These are phyloP conservation scores for Orgyia antiqua DNA, from an alignment of 2,888 invertebrate genomes.

Conservation along the genomic window DNA sequence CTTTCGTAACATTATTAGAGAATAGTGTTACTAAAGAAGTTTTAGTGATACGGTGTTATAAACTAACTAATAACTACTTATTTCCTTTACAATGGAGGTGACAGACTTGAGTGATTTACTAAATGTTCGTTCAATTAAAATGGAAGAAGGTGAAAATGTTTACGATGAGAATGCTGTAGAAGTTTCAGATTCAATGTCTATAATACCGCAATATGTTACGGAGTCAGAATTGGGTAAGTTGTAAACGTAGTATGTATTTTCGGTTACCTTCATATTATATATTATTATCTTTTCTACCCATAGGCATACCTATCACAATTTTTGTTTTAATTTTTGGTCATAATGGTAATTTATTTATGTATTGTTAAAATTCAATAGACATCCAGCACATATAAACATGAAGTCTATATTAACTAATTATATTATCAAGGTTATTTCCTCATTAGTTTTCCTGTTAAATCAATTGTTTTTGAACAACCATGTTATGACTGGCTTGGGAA, in stretches of 20 bases:
- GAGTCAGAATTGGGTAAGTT: slow-evolving; percentile 67
- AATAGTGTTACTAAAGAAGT: neutral
- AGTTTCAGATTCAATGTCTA: slow-evolving; percentile 47
- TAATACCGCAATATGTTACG: slow-evolving; percentile 68
- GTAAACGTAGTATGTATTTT: neutral
- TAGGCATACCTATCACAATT: no score
- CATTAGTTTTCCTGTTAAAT: neutral
- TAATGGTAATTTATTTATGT: no score
- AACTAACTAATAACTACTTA: no score
- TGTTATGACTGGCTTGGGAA: neutral
- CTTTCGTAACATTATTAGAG: neutral
- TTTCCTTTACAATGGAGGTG: slow-evolving; percentile 64
- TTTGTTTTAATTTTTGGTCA: no score
- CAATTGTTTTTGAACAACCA: neutral
- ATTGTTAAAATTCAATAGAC: no score
- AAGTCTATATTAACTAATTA: neutral
- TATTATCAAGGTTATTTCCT: slow-evolving; percentile 1
- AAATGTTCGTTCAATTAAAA: slow-evolving; percentile 61
- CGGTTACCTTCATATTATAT: no score
- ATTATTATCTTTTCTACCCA: no score
- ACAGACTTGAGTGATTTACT: slow-evolving; percentile 62
- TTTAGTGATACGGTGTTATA: neutral
- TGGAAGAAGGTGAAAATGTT: slow-evolving; percentile 53
- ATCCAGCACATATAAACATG: neutral
- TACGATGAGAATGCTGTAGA: slow-evolving; percentile 51